Percentiles rank a stretch among this genome's conserved stretches.
Conservation (phyloP, 1,140 invertebrate species). For the Melitaea cinxia region DNA sequence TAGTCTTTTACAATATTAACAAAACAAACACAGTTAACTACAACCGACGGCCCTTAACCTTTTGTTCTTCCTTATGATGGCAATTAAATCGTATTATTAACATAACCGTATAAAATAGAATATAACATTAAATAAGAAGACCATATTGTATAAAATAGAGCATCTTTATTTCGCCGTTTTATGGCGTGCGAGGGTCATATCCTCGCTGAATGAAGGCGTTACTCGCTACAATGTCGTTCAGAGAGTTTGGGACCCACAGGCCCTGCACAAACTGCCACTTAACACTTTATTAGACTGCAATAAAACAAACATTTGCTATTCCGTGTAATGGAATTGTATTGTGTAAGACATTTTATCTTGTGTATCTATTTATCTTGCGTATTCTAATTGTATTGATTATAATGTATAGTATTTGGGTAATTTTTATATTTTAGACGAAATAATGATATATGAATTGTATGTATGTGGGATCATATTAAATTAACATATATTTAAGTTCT, state of each 20-base stretch:
- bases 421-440: not conserved
- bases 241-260: conserved; percentile 17
- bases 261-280: conserved; percentile 50
- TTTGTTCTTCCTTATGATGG: not conserved
- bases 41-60: not conserved
- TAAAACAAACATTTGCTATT: conserved; percentile 35
- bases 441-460: not conserved
- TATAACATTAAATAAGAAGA: conserved; percentile 20
- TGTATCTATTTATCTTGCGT: not conserved
- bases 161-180: conserved; percentile 43
- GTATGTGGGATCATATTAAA: too few species aligned
- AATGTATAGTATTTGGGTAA: not conserved
- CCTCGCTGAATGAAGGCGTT: conserved; percentile 36
- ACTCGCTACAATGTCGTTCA: conserved; percentile 38
- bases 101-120: conserved; percentile 21
- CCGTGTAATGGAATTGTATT: conserved; percentile 7
- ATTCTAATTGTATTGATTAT: conserved; percentile 1
- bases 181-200: conserved; percentile 39
- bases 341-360: not conserved
- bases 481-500: too few species aligned
- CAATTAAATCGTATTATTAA: conserved; percentile 13
- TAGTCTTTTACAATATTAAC: not conserved
- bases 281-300: conserved; percentile 52
- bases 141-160: conserved; percentile 25
- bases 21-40: not conserved